These are phyloP conservation scores for Lethenteron reissneri DNA, from an alignment of 2,113 vertebrate genomes.

Conservation along the genomic window DNA sequence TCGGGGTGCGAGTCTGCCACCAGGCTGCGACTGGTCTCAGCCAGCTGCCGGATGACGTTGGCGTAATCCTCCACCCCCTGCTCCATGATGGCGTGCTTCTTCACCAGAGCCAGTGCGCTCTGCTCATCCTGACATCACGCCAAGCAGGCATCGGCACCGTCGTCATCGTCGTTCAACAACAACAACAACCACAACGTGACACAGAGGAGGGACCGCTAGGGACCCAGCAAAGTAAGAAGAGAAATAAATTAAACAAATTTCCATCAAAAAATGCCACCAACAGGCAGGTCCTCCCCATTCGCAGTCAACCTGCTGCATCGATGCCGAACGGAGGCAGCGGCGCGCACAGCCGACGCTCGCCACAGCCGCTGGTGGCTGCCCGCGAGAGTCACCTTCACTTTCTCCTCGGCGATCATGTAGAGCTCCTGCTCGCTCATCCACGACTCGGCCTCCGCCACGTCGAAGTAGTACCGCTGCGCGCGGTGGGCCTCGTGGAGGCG, in stretches of 20 bases:
- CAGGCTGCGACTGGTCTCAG: conserved; percentile 56
- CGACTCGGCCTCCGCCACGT: conserved; percentile 55
- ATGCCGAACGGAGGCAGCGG: no score
- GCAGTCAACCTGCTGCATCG: no score
- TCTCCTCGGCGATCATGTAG: conserved; percentile 84
- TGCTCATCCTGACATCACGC: conserved; percentile 42
- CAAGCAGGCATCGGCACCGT: no score
- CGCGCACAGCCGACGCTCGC: no score
- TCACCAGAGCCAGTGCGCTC: conserved; percentile 62
- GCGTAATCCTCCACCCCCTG: conserved; percentile 66
- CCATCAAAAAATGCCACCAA: no score
- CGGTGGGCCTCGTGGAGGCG: conserved; percentile 41
- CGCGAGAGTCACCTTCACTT: conserved; percentile 41
- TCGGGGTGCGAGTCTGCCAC: conserved; percentile 56
- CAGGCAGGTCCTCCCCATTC: no score
- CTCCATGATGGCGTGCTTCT: conserved; percentile 56
- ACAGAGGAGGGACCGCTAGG: no score
- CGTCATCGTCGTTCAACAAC: no score
- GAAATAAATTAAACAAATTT: no score
- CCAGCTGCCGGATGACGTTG: conserved; percentile 54
- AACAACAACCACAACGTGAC: no score
- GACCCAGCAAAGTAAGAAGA: no score
- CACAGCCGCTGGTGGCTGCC: no score
- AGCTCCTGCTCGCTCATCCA: conserved; percentile 93
- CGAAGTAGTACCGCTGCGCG: conserved; percentile 67